phyloP scores from a whole-genome alignment of 2,888 invertebrate genomes.

The Tricholauxania praeusta region DNA sequence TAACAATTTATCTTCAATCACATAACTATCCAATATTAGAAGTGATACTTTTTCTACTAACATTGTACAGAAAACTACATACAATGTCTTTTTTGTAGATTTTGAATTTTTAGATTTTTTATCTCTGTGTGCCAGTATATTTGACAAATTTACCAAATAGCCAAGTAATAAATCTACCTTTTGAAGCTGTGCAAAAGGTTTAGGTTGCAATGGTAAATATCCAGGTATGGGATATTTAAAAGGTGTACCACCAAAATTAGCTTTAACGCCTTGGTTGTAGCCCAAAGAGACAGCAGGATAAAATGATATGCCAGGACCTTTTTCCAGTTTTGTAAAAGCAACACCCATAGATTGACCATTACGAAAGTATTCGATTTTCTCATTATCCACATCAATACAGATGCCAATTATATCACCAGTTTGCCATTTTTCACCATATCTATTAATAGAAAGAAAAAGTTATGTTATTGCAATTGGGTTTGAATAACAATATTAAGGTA shows the following conservation, averaged over 20 bases:
- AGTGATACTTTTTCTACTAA: slow-evolving; percentile 74
- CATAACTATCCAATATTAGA: slow-evolving; percentile 74
- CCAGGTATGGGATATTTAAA: slow-evolving; percentile 77
- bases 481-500: too few species aligned
- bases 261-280: slow-evolving; percentile 80
- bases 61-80: slow-evolving; percentile 71
- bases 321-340: slow-evolving; percentile 79
- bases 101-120: slow-evolving; percentile 47
- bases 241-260: slow-evolving; percentile 82
- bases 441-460: slow-evolving; percentile 41
- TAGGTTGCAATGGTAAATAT: slow-evolving; percentile 76
- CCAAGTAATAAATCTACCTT: slow-evolving; percentile 60
- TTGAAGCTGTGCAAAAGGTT: slow-evolving; percentile 60
- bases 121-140: slow-evolving; percentile 57
- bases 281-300: slow-evolving; percentile 86
- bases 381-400: slow-evolving; percentile 80
- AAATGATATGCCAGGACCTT: slow-evolving; percentile 80
- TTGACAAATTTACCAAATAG: slow-evolving; percentile 62
- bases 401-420: slow-evolving; percentile 86
- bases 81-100: slow-evolving; percentile 69
- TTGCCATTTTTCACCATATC: slow-evolving; percentile 83
- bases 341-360: slow-evolving; percentile 82
- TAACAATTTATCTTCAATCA: slow-evolving; percentile 78
- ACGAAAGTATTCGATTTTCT: slow-evolving; percentile 76
- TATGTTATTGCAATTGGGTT: too few species aligned